phyloP scores from a whole-genome alignment of 30 jellyfish, hydroid and myxozoan species.

The Hydra vulgaris region DNA sequence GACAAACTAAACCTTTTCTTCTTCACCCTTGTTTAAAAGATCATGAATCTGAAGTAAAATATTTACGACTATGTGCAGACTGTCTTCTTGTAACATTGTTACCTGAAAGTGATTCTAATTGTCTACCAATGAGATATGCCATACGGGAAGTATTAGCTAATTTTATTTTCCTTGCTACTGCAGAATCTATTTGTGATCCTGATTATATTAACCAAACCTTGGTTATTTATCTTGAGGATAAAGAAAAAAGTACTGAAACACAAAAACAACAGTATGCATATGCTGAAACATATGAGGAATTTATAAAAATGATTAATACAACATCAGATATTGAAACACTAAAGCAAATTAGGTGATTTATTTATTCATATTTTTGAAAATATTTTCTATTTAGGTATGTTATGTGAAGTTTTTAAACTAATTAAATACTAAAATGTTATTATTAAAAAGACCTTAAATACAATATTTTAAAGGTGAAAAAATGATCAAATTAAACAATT shows the following conservation, averaged over 20 bases:
- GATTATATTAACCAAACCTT: constrained; percentile 87
- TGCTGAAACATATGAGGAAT: constrained; percentile 97
- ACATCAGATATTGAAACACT: constrained; percentile 70
- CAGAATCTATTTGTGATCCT: constrained; percentile 96
- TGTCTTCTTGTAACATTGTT: constrained; percentile 64
- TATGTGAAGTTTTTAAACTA: not conserved
- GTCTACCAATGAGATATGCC: constrained; percentile 61
- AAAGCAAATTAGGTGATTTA: constrained; percentile 75
- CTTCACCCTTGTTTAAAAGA: constrained; percentile 88
- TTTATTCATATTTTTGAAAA: too few species aligned
- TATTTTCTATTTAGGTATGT: not conserved
- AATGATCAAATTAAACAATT: too few species aligned
- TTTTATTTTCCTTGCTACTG: constrained; percentile 71
- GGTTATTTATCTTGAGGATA: constrained; percentile 75
- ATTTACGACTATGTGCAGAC: constrained; percentile 73
- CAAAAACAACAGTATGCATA: constrained; percentile 86
- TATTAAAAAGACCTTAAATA: too few species aligned
- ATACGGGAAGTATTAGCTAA: constrained; percentile 81
- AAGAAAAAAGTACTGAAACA: constrained; percentile 79
- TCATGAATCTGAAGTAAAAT: constrained; percentile 50
- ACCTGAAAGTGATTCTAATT: constrained; percentile 81
- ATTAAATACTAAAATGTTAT: not conserved
- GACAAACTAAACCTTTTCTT: constrained; percentile 80
- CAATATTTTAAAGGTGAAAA: too few species aligned
- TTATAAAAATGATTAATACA: constrained; percentile 73